Base-by-base conservation (phyloP, 1,140 invertebrate genomes). In the Manduca sexta region DNA sequence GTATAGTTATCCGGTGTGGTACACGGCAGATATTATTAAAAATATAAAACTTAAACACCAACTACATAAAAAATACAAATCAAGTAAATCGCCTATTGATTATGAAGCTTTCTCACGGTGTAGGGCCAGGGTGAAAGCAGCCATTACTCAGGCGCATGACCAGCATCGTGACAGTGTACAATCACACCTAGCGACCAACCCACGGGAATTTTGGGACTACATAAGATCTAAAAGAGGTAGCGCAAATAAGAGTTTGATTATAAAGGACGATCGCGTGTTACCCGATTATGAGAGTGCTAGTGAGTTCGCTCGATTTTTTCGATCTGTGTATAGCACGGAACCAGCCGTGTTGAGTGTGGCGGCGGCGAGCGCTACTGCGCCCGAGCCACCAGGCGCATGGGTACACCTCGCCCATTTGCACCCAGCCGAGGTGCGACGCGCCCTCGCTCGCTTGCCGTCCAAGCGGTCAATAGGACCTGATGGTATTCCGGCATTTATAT, bases 231-330 rank as follows among this genome's bases (percentile, higher is more conserved):
- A 21, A 21, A 21, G 7, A 21, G 7, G 7, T 21, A 21, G 7
- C 7, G 7, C 21, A 2, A 21, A 21, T 21, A 21, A 21, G 2
- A 2, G 21, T 2, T 3, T 7, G 2, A 21, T 21, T 21, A 21
- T 21, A 21, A 21, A 21, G 21, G 21, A 45, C 39, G 13, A 35
- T 3, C 42, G 13, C 26, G 33, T n/a, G 2, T 40, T 50, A 8
- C 16, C 11, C 13, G 48, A 35, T 7, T 40, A 43, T 13, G 40
- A 17, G 14, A 33, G 40, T 8, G 48, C 18, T 11, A 30, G 43
- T 30, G 48, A 40, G n/a, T 50, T 43, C 26, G 48, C 40, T 8
- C 1, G 37, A 10, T 44, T 43, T 34, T 43, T 50, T 31, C 37
- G 40, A 17, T 50, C 41, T 5, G 41, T 50, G 1, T 50, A 21